These are phyloP conservation scores for Poeciliopsis gracilis DNA, from an alignment of 2,797 vertebrate genomes.

Conservation along the genomic window DNA sequence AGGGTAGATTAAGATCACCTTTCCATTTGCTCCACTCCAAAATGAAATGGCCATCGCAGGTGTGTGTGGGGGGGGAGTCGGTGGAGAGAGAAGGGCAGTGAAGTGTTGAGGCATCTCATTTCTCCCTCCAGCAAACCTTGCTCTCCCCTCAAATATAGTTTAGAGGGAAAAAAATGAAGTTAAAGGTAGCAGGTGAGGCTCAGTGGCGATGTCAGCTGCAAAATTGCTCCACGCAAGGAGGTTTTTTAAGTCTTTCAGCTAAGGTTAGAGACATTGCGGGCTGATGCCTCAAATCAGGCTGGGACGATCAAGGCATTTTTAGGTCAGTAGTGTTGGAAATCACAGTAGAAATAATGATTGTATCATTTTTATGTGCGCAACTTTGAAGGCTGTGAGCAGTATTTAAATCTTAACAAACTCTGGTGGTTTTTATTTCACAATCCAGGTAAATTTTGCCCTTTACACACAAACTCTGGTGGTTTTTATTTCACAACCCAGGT, in stretches of 20 bases:
- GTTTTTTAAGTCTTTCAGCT: neutral
- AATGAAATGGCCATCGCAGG: conserved; percentile 84
- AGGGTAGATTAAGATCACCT: conserved; percentile 83
- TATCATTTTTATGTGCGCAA: neutral
- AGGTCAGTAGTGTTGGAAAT: neutral
- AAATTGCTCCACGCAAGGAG: conserved; percentile 14
- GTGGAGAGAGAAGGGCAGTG: conserved; percentile 63
- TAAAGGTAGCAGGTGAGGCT: conserved; percentile 65
- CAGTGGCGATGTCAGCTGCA: conserved; percentile 59
- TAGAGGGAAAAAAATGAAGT: conserved; percentile 19
- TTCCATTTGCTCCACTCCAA: conserved; percentile 81
- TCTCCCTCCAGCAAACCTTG: conserved; percentile 60
- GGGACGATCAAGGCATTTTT: neutral
- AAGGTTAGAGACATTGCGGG: neutral
- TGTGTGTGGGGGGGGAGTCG: conserved; percentile 72
- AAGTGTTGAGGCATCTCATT: conserved; percentile 81
- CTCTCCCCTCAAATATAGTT: conserved; percentile 41
- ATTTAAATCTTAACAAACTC: neutral
- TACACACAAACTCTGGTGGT: neutral
- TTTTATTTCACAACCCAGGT: neutral
- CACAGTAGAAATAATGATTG: neutral
- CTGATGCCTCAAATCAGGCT: neutral
- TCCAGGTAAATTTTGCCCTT: neutral
- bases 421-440: neutral
- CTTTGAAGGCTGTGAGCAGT: neutral